Conservation (phyloP, 2,888 invertebrate genomes). For the Flabesymbios commensalis region DNA sequence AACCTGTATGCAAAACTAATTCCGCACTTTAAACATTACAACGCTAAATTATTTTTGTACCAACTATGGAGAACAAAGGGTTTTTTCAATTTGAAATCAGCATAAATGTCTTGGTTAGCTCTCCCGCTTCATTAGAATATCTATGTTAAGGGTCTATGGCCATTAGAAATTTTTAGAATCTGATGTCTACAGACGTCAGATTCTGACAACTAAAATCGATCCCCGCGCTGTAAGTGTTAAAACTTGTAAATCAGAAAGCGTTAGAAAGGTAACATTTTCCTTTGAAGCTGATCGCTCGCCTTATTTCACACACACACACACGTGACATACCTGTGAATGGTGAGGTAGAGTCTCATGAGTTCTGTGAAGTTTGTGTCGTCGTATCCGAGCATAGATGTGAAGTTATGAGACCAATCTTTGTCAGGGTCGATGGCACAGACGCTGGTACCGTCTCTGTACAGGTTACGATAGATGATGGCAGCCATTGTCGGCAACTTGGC, state of each 20-base stretch:
- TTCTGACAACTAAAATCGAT: no score
- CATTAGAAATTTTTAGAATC: no score
- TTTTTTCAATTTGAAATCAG: no score
- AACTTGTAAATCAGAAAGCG: not conserved
- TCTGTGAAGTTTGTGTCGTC: slow-evolving; percentile 80
- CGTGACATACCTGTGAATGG: slow-evolving; percentile 77
- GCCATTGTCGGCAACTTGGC: slow-evolving; percentile 93
- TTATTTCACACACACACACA: no score
- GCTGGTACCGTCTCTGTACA: slow-evolving; percentile 77
- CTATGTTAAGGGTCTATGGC: no score
- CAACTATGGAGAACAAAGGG: no score
- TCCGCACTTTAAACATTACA: not conserved
- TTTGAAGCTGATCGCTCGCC: no score
- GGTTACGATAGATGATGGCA: slow-evolving; percentile 90
- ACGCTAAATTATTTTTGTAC: no score
- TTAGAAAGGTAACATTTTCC: not conserved
- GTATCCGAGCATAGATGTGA: slow-evolving; percentile 85
- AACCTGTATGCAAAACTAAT: not conserved
- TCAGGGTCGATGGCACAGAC: slow-evolving; percentile 85
- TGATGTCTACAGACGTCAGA: no score
- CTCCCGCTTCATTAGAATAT: no score
- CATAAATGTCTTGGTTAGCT: no score
- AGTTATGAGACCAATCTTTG: slow-evolving; percentile 93
- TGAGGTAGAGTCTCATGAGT: slow-evolving; percentile 88
- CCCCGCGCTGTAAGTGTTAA: no score